Conservation (phyloP, 2,888 invertebrate species). For the Arrhopalites spinosus region DNA sequence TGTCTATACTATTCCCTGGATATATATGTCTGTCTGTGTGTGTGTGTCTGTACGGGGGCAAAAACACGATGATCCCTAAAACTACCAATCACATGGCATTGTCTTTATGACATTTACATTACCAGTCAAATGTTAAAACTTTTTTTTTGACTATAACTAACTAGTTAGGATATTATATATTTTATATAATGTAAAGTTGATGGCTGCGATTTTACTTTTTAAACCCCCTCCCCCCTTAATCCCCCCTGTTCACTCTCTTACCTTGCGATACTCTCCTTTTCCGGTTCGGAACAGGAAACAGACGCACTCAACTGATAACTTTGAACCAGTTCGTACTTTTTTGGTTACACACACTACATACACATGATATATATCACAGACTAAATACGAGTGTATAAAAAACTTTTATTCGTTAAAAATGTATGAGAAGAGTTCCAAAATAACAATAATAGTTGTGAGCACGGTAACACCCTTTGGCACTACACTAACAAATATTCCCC, state of each 20-base stretch:
- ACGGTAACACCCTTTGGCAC: too few relatives aligned
- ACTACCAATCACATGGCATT: neutral
- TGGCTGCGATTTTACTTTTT: constrained; percentile 4
- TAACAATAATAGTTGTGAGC: too few relatives aligned
- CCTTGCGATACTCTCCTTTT: constrained; percentile 20
- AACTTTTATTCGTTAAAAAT: neutral
- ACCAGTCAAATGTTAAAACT: neutral
- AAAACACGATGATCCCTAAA: neutral
- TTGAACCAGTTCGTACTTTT: constrained; percentile 22
- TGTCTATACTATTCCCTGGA: neutral
- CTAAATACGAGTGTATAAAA: neutral
- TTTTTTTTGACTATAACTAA: too few relatives aligned
- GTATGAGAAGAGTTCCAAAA: constrained; percentile 9
- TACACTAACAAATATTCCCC: too few relatives aligned
- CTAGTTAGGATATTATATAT: too few relatives aligned
- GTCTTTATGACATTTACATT: constrained; percentile 1
- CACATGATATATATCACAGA: constrained; percentile 13
- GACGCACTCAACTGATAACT: constrained; percentile 35
- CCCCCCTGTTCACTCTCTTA: neutral
- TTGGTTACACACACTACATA: neutral
- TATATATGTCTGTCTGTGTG: neutral
- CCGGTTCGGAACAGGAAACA: constrained; percentile 39
- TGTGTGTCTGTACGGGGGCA: neutral
- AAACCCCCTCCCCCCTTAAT: neutral
- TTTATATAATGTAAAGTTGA: neutral